These are phyloP conservation scores for Trichonephila inaurata DNA, from an alignment of 1,140 invertebrate species.

Conservation along the genomic window DNA sequence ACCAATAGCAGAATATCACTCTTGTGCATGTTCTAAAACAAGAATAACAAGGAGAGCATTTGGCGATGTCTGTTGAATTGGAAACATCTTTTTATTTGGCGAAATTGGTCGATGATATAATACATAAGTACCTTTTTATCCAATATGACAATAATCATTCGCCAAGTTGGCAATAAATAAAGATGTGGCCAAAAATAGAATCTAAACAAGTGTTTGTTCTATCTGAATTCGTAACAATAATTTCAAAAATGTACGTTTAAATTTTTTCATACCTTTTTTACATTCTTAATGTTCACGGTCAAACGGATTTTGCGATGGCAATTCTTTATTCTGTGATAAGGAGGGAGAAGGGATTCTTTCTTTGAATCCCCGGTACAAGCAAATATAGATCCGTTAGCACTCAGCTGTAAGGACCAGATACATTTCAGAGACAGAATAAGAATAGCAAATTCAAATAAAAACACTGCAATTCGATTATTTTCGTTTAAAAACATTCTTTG, in stretches of 20 bases:
- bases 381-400: not conserved
- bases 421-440: not conserved
- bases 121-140: too few relatives aligned
- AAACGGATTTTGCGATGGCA: slow-evolving; percentile 40
- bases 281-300: not conserved
- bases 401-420: not conserved
- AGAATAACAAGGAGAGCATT: too few relatives aligned
- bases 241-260: not conserved
- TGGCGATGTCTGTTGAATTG: too few relatives aligned
- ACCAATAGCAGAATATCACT: too few relatives aligned
- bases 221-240: too few relatives aligned
- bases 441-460: not conserved
- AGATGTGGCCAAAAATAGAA: too few relatives aligned
- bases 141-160: too few relatives aligned
- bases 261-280: not conserved
- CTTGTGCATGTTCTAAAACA: too few relatives aligned
- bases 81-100: too few relatives aligned
- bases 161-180: too few relatives aligned
- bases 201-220: too few relatives aligned
- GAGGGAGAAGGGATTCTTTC: not conserved
- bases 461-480: not conserved
- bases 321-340: slow-evolving; percentile 10
- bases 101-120: too few relatives aligned
- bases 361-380: not conserved
- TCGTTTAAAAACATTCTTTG: not conserved